These are phyloP conservation scores for Hirudinaria manillensis DNA, from an alignment of 2,888 invertebrate species.

Conservation along the genomic window DNA sequence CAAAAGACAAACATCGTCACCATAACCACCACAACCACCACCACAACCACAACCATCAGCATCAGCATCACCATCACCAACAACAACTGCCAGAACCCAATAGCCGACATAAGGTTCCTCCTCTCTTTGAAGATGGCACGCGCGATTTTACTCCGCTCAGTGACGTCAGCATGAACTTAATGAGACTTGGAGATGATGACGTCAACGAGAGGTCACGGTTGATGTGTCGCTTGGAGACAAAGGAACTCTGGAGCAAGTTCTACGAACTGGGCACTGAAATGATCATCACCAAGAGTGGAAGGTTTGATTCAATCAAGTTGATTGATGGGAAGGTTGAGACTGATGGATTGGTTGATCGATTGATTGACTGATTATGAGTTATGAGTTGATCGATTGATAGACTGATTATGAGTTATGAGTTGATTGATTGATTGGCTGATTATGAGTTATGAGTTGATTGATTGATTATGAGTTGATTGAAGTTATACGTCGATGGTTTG, in stretches of 20 bases:
- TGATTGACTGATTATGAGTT: too few relatives aligned
- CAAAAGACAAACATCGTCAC: too few relatives aligned
- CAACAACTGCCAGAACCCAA: not conserved
- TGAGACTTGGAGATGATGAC: not conserved
- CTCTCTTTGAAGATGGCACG: conserved; percentile 1
- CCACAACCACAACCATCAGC: not conserved
- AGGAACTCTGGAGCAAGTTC: conserved; percentile 96
- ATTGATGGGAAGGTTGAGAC: not conserved
- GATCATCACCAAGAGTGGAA: conserved; percentile 90
- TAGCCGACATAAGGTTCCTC: not conserved
- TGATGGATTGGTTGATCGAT: not conserved
- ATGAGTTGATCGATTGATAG: not conserved
- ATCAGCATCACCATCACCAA: not conserved
- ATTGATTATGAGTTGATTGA: too few relatives aligned
- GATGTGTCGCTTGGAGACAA: conserved; percentile 83
- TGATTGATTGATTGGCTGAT: too few relatives aligned
- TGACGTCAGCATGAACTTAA: conserved; percentile 11
- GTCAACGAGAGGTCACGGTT: not conserved
- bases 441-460: too few relatives aligned
- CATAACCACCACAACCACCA: not conserved
- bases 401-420: not conserved
- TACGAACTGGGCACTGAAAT: conserved; percentile 65
- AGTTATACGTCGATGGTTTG: too few relatives aligned
- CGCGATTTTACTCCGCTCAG: conserved; percentile 5
- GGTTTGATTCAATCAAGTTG: conserved; percentile 3